These are phyloP conservation scores for Ranitomeya variabilis DNA, from an alignment of 2,113 vertebrate species.

Conservation along the genomic window DNA sequence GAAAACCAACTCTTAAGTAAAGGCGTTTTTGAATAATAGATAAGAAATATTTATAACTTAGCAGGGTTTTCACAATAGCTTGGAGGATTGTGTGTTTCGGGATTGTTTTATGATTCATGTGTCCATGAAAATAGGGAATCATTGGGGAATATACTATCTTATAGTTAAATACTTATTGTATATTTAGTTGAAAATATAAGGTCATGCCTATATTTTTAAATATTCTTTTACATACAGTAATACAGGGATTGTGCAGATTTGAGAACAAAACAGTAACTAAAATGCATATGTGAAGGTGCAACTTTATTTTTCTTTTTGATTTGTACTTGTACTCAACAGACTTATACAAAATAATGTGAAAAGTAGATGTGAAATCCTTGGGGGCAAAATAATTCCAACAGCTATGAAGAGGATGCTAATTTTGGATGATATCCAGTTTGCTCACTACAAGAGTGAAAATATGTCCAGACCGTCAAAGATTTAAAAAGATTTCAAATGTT, in stretches of 20 bases:
- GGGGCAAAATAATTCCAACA: too few relatives aligned
- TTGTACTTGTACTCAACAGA: too few relatives aligned
- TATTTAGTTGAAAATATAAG: constrained; percentile 38
- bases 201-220: constrained; percentile 47
- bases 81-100: constrained; percentile 54
- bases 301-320: too few relatives aligned
- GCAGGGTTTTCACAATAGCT: constrained; percentile 56
- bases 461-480: too few relatives aligned
- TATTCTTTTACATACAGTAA: constrained; percentile 57
- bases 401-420: too few relatives aligned
- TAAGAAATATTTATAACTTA: constrained; percentile 63
- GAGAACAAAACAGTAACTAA: too few relatives aligned
- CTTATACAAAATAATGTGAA: too few relatives aligned
- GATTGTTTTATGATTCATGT: constrained; percentile 60
- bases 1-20: constrained; percentile 64
- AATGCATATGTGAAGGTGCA: too few relatives aligned
- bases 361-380: too few relatives aligned
- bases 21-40: constrained; percentile 65
- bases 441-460: too few relatives aligned
- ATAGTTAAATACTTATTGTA: constrained; percentile 59
- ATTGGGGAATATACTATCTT: constrained; percentile 59
- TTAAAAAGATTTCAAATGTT: too few relatives aligned
- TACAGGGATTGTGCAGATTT: constrained; percentile 55
- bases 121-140: constrained; percentile 42
- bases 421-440: too few relatives aligned